Evolutionary conservation across 2,888 invertebrate species (phyloP), one percentile per base, ranked within the genome.

Genomic region (Gonocerus acuteangulatus): DNA sequence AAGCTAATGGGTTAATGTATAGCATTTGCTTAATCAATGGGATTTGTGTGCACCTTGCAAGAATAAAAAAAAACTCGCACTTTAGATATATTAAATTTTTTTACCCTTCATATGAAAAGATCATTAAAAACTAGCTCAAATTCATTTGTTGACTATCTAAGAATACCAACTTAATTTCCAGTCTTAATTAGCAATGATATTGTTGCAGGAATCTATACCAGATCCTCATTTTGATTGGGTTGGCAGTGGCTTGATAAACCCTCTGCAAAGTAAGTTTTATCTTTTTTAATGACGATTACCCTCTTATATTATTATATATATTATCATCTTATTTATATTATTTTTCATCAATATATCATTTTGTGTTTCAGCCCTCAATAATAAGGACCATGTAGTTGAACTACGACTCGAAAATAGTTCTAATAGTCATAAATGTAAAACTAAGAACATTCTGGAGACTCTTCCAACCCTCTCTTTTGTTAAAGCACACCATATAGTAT

Each of bases 171-270:
- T n/a, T n/a, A n/a, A n/a, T n/a, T n/a, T n/a, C n/a, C n/a, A n/a
- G n/a, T n/a, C n/a, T n/a, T n/a, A n/a, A n/a, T n/a, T n/a, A n/a
- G n/a, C n/a, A n/a, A n/a, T 32, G 32, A 9, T 9, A 32, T 32
- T 32, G 58, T 61, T 61, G 22, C 64, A 69, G 69, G 66, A 66
- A 27, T 79, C 80, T 66, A 77, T 82, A 64, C 83, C 84, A 48
- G 80, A 78, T 61, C 82, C 82, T 54, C 82, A 86, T 71, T 86
- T 87, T 74, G 86, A 87, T 74, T 87, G 87, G 87, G 82, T 78
- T 70, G 79, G 80, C 69, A 82, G 85, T 69, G 86, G 86, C 62
- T 77, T 87, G 61, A 80, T 82, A 32, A 86, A 87, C 76, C 86
- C 87, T 60, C 74, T 86, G 68, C 86, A 86, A 73, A 77, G 81